These are phyloP conservation scores for Ephydatia muelleri DNA, from an alignment of 37 sponge, comb jelly and placozoan species.

Conservation along the genomic window DNA sequence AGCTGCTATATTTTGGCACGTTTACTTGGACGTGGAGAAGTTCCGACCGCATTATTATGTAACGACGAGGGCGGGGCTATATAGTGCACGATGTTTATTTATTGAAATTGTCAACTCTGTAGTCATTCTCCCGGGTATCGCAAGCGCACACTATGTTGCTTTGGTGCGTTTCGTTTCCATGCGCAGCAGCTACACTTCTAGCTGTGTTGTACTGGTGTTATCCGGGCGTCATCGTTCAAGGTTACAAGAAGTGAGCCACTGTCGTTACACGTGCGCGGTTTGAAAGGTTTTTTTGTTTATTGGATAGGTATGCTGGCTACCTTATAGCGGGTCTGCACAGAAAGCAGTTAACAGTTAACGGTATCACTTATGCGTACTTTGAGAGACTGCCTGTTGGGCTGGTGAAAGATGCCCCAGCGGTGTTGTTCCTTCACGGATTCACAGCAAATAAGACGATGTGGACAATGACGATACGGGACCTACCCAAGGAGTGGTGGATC, in stretches of 20 bases:
- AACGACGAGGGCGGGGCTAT: not conserved
- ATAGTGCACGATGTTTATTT: not conserved
- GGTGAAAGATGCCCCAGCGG: slow-evolving; percentile 4
- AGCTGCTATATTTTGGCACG: too few relatives aligned
- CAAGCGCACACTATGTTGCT: not conserved
- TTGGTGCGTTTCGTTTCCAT: not conserved
- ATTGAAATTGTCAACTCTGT: not conserved
- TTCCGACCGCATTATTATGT: not conserved
- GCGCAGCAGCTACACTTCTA: slow-evolving; percentile 34
- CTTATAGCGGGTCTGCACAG: slow-evolving; percentile 33
- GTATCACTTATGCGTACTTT: slow-evolving; percentile 44
- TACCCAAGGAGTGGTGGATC: slow-evolving; percentile 67
- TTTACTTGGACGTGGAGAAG: not conserved
- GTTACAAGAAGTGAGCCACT: slow-evolving; percentile 39
- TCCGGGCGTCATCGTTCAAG: slow-evolving; percentile 31
- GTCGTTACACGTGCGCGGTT: not conserved
- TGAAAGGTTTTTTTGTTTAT: not conserved
- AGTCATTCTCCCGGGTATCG: not conserved
- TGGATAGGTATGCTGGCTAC: slow-evolving; percentile 57
- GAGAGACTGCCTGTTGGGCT: slow-evolving; percentile 19
- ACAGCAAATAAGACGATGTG: slow-evolving; percentile 55
- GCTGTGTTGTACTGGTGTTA: slow-evolving; percentile 39
- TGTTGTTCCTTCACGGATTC: slow-evolving; percentile 73
- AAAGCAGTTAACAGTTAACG: slow-evolving; percentile 33
- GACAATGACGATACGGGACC: slow-evolving; percentile 27